Evolutionary conservation across 2,113 vertebrate species (phyloP).

Genomic region (Brachypodius melanocephalos): DNA sequence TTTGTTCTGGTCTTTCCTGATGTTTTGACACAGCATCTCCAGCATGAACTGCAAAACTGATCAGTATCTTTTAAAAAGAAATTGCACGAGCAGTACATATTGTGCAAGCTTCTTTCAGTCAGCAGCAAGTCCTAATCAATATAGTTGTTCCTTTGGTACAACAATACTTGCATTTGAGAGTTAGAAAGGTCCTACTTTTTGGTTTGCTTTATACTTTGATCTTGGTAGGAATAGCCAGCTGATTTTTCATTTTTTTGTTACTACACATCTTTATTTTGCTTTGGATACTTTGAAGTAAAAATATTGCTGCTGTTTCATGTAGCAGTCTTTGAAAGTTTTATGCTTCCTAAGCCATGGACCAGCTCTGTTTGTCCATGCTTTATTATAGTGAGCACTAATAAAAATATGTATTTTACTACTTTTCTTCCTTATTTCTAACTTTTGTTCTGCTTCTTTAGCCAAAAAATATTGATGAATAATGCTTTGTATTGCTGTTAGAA

Average conservation of each 20-base stretch:
- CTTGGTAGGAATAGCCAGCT: background rate
- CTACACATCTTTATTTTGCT: background rate
- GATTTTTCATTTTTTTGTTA: background rate
- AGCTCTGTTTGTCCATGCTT: background rate
- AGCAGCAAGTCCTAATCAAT: background rate
- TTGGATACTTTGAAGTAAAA: background rate
- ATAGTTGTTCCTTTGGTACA: background rate
- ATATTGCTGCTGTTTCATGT: background rate
- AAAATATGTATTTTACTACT: background rate
- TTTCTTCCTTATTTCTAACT: background rate
- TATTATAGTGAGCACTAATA: background rate
- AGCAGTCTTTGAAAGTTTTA: background rate
- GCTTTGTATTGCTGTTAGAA: background rate
- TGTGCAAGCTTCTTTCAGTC: background rate
- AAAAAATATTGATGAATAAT: background rate
- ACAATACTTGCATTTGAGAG: background rate
- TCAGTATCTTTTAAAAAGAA: background rate
- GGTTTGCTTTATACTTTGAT: background rate
- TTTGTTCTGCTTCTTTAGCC: background rate
- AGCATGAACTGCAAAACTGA: background rate
- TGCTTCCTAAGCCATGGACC: background rate
- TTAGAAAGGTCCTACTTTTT: background rate
- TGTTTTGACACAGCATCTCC: background rate
- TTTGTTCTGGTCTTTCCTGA: background rate
- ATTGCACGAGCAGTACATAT: fast-evolving